A percentile compares a stretch with the other conserved stretches of the same genome.
These are phyloP conservation scores for Bostrychus sinensis DNA, from an alignment of 2,113 vertebrate genomes.

Conservation along the genomic window DNA sequence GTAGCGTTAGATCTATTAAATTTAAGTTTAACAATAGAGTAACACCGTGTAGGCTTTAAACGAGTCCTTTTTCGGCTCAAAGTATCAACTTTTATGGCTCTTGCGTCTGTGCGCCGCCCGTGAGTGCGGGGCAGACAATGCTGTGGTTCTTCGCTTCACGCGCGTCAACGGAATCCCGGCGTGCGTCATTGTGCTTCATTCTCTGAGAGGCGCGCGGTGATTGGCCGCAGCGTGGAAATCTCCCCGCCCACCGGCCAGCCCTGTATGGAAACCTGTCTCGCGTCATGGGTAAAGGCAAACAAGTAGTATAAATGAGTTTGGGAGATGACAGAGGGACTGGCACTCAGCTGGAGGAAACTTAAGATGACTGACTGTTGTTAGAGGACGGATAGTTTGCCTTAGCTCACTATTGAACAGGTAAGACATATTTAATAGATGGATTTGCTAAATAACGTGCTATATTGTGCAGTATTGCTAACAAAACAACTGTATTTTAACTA, in stretches of 20 bases:
- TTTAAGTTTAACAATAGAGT: no score
- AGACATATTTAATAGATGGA: constrained; percentile 15
- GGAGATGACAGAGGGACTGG: constrained; percentile 11
- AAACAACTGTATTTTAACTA: no score
- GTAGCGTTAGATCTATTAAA: no score
- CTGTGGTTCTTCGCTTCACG: constrained; percentile 54
- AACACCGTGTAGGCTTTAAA: background rate
- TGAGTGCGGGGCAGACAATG: constrained; percentile 31
- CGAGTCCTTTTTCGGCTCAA: background rate
- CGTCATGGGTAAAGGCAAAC: constrained; percentile 83
- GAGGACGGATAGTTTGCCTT: constrained; percentile 38
- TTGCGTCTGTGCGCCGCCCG: constrained; percentile 15
- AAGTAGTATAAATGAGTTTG: constrained; percentile 46
- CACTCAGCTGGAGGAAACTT: constrained; percentile 31
- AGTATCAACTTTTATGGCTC: constrained; percentile 2
- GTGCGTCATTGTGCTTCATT: constrained; percentile 87
- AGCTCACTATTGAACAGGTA: constrained; percentile 50
- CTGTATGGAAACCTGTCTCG: constrained; percentile 78
- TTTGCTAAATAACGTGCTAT: no score
- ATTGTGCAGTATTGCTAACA: no score
- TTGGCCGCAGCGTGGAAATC: constrained; percentile 81
- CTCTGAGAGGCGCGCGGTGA: constrained; percentile 61
- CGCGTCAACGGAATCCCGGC: constrained; percentile 97
- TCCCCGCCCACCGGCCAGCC: constrained; percentile 81
- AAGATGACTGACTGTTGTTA: constrained; percentile 42